phyloP scores from a whole-genome alignment of 2,797 vertebrate species.

The Lagodon rhomboides region DNA sequence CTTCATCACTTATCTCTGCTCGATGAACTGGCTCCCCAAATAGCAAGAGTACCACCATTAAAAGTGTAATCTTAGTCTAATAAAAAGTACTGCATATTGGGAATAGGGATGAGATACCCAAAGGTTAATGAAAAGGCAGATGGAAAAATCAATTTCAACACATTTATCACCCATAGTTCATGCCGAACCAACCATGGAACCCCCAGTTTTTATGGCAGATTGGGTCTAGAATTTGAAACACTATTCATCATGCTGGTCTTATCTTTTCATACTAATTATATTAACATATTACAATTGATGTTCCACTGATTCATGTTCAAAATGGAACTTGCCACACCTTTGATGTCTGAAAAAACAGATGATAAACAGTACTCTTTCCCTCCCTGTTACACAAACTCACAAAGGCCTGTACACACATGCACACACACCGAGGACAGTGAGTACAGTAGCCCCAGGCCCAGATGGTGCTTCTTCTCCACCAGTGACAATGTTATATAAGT shows the following conservation, averaged over 20 bases:
- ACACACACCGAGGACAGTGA: slow-evolving; percentile 64
- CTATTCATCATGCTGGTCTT: not conserved
- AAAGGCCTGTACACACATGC: slow-evolving; percentile 26
- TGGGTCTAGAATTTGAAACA: not conserved
- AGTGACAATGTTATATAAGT: slow-evolving; percentile 79
- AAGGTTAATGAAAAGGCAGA: not conserved
- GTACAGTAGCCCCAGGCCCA: slow-evolving; percentile 75
- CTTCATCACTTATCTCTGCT: not conserved
- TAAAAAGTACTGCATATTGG: not conserved
- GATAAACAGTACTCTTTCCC: slow-evolving; percentile 21
- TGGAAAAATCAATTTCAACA: slow-evolving; percentile 4
- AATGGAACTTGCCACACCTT: not conserved
- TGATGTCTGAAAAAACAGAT: not conserved
- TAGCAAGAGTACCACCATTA: slow-evolving; percentile 8
- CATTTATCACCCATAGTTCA: not conserved
- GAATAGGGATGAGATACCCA: slow-evolving; percentile 4
- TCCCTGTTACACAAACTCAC: slow-evolving; percentile 41
- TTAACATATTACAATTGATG: not conserved
- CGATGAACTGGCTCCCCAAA: not conserved
- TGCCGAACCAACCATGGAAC: not conserved
- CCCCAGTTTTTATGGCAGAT: not conserved
- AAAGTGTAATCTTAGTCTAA: not conserved
- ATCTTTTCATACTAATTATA: not conserved
- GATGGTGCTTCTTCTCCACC: slow-evolving; percentile 77
- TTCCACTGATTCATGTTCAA: not conserved